Conservation (phyloP, 2,113 vertebrate species). For the Stegastes partitus region DNA sequence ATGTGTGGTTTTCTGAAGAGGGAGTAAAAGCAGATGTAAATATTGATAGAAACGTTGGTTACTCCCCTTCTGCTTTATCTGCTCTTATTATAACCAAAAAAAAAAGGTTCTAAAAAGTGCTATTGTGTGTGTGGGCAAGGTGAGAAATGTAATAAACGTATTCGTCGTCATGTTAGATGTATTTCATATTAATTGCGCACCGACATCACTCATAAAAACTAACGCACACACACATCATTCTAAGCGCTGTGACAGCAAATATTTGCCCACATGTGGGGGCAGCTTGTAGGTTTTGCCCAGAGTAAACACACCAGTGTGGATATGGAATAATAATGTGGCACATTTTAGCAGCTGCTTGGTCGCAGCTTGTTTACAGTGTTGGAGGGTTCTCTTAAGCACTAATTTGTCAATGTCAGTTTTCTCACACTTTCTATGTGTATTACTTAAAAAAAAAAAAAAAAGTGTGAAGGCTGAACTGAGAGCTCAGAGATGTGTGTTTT, state of each 20-base stretch:
- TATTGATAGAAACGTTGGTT: conserved; percentile 41
- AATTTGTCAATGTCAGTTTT: conserved; percentile 83
- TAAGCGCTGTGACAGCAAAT: conserved; percentile 72
- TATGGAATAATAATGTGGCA: conserved; percentile 82
- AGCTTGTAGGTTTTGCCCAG: conserved; percentile 74
- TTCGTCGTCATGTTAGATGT: conserved; percentile 57
- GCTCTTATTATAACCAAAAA: conserved; percentile 40
- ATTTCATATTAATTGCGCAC: conserved; percentile 60
- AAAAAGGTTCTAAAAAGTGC: conserved; percentile 20
- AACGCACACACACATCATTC: conserved; percentile 54
- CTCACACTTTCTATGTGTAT: conserved; percentile 52
- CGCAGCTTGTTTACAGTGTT: conserved; percentile 77
- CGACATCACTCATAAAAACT: conserved; percentile 46
- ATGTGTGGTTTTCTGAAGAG: conserved; percentile 25
- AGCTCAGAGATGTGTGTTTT: conserved; percentile 38
- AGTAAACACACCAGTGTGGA: conserved; percentile 76
- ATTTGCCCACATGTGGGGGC: conserved; percentile 79
- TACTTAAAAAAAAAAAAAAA: no score
- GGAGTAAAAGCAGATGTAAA: conserved; percentile 44
- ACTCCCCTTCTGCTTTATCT: conserved; percentile 25
- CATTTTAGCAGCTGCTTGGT: conserved; percentile 78
- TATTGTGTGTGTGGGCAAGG: conserved; percentile 12
- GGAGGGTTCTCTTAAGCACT: conserved; percentile 77
- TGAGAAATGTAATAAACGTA: conserved; percentile 41
- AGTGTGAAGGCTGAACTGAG: conserved; percentile 14